These are phyloP conservation scores for Tipula unca DNA, from an alignment of 2,888 invertebrate species.

Conservation along the genomic window DNA sequence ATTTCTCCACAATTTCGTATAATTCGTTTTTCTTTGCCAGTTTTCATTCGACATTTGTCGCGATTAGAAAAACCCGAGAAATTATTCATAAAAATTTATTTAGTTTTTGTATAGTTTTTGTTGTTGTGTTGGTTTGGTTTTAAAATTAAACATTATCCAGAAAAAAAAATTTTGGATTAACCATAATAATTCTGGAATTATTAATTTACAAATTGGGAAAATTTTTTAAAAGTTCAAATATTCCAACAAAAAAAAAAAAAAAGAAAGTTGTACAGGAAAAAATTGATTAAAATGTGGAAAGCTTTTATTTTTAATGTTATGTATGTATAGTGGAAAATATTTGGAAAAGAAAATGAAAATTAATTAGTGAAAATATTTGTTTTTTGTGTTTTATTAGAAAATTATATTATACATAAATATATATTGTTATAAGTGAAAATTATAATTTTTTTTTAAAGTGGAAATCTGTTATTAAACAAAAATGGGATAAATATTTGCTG, in stretches of 20 bases:
- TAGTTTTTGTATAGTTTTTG: not conserved
- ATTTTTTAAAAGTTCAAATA: not conserved
- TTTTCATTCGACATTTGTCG: conserved; percentile 17
- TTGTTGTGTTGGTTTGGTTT: not conserved
- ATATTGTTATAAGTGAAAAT: not conserved
- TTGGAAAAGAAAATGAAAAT: not conserved
- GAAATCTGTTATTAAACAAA: not conserved
- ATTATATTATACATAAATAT: not conserved
- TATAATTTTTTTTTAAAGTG: not conserved
- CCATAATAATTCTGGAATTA: not conserved
- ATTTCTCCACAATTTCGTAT: not conserved
- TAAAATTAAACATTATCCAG: not conserved
- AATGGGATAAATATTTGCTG: conserved; percentile 14
- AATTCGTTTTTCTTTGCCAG: conserved; percentile 19
- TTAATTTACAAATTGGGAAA: not conserved
- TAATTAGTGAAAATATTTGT: not conserved
- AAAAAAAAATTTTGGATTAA: not conserved
- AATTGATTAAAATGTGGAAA: not conserved
- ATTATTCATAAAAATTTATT: not conserved
- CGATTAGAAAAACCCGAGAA: not conserved
- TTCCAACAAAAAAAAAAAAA: not conserved
- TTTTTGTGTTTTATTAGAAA: not conserved
- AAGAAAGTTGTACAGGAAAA: not conserved
- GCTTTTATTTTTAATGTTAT: not conserved
- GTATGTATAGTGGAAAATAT: not conserved